Evolutionary conservation across 2,113 vertebrate species (phyloP).

Genomic region (Triplophysa tibetana): DNA sequence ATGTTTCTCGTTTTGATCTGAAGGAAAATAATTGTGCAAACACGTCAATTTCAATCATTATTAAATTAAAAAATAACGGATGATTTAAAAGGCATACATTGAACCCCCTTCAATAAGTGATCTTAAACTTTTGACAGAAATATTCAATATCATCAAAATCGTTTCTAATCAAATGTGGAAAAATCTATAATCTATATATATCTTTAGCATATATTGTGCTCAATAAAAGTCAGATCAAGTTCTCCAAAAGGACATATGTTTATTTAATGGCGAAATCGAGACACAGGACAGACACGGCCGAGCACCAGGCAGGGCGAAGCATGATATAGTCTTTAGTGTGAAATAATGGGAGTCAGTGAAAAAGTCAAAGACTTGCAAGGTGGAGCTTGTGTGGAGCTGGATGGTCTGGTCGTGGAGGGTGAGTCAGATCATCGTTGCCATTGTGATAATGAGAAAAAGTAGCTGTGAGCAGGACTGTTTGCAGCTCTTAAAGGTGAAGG

Average conservation of each 20-base stretch:
- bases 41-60: no score
- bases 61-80: no score
- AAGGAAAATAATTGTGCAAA: no score
- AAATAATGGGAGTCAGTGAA: conserved; percentile 39
- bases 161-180: neutral
- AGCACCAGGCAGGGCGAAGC: neutral
- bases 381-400: conserved; percentile 20
- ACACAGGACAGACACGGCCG: conserved; percentile 17
- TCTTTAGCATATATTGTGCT: no score
- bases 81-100: no score
- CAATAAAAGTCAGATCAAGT: neutral
- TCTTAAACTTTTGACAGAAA: no score
- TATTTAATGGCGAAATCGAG: conserved; percentile 10
- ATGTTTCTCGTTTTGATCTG: no score
- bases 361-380: conserved; percentile 31
- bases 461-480: conserved; percentile 42
- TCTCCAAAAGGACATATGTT: conserved; percentile 25
- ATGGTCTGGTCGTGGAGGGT: conserved; percentile 23
- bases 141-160: neutral
- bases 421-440: conserved; percentile 45
- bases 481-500: conserved; percentile 45
- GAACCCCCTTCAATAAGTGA: no score
- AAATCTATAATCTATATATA: no score
- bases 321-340: conserved; percentile 12
- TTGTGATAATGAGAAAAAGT: conserved; percentile 56